Evolutionary conservation across 2,797 vertebrate genomes (phyloP).

Genomic region (Oceanodroma leucorhoa): DNA sequence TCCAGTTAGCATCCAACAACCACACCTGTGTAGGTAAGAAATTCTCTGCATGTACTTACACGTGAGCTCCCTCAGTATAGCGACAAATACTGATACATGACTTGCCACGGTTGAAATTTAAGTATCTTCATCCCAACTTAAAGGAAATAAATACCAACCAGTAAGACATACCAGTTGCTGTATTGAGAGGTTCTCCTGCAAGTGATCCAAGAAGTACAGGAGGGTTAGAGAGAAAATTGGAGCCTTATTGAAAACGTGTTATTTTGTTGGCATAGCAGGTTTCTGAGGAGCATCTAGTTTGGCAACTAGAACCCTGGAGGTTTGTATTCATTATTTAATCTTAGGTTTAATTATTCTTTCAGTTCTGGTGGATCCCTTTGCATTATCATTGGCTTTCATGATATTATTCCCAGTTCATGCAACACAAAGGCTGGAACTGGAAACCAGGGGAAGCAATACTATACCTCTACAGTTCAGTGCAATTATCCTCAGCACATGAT

Average conservation of each 20-base stretch:
- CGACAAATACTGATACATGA: neutral
- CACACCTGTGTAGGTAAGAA: constrained; percentile 93
- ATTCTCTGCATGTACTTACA: neutral
- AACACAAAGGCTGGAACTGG: neutral
- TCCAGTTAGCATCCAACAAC: constrained; percentile 93
- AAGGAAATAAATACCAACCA: neutral
- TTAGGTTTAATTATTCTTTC: neutral
- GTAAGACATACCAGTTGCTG: neutral
- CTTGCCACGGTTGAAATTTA: accelerated
- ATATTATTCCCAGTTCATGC: neutral
- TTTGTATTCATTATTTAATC: neutral
- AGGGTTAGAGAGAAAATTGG: neutral
- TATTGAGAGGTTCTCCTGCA: neutral
- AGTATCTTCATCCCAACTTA: neutral
- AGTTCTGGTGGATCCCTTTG: neutral
- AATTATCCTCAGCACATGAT: neutral
- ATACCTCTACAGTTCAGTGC: neutral
- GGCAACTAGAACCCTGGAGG: neutral
- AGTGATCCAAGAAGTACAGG: accelerated
- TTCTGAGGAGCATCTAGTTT: neutral
- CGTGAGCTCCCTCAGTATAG: neutral
- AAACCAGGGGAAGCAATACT: neutral
- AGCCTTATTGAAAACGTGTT: neutral
- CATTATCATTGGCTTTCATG: neutral
- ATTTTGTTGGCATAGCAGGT: neutral